Conservation (phyloP, 2,113 vertebrate genomes). For the Phodopus roborovskii region DNA sequence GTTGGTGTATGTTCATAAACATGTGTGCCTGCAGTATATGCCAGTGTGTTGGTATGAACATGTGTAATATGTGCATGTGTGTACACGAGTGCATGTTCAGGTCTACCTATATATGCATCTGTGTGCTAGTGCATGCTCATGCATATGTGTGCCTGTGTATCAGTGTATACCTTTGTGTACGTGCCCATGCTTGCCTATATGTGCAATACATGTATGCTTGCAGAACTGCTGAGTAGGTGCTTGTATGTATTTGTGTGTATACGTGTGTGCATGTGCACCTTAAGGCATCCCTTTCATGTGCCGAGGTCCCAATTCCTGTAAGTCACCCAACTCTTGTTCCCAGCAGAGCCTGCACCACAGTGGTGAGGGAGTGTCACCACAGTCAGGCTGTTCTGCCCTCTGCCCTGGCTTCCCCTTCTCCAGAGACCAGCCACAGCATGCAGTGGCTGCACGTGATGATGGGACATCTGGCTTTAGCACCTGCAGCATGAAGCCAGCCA, state of each 20-base stretch:
- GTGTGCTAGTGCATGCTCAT: neutral
- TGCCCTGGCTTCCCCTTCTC: slow-evolving; percentile 43
- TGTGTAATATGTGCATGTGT: too few relatives aligned
- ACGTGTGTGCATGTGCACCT: neutral
- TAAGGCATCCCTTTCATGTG: slow-evolving; percentile 78
- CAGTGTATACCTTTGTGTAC: neutral
- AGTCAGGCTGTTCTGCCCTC: neutral
- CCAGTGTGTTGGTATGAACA: accelerated
- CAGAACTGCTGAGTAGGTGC: neutral
- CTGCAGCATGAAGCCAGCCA: neutral
- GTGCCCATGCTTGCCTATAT: neutral
- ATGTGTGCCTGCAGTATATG: neutral
- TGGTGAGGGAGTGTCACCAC: neutral
- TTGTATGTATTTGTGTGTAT: neutral
- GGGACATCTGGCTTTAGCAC: neutral
- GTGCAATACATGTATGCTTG: neutral
- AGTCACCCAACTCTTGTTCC: slow-evolving; percentile 76
- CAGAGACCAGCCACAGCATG: neutral
- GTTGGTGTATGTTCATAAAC: neutral
- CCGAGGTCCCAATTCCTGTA: slow-evolving; percentile 83
- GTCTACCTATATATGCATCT: neutral
- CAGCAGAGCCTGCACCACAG: slow-evolving; percentile 49
- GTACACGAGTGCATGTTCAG: neutral
- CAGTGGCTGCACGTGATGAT: neutral
- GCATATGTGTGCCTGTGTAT: neutral